A percentile compares a stretch with the other conserved stretches of the same genome.
These are phyloP conservation scores for Drosophila recens DNA, from an alignment of 2,888 invertebrate genomes.

Conservation along the genomic window DNA sequence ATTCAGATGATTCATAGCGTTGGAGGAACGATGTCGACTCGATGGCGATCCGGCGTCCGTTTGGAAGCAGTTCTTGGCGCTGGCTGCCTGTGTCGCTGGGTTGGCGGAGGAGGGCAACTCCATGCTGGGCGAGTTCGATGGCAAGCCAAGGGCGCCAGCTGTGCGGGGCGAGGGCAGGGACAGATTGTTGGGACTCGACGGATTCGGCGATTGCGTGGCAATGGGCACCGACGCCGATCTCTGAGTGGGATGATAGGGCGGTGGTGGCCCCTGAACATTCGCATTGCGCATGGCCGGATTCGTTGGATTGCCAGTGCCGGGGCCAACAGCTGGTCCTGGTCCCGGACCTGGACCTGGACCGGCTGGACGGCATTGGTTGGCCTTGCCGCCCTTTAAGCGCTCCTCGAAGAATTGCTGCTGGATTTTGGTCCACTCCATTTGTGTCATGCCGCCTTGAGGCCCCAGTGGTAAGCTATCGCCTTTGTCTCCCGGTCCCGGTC, in stretches of 20 bases:
- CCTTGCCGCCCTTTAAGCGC: slow-evolving; percentile 86
- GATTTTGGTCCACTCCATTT: slow-evolving; percentile 96
- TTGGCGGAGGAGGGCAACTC: slow-evolving; percentile 86
- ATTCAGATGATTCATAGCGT: slow-evolving; percentile 86
- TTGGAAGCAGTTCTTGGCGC: slow-evolving; percentile 67
- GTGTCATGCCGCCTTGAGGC: slow-evolving; percentile 86
- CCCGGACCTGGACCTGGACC: slow-evolving; percentile 32
- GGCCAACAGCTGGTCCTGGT: slow-evolving; percentile 2
- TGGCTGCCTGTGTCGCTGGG: slow-evolving; percentile 60
- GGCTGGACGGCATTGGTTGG: slow-evolving; percentile 26
- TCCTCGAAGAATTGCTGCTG: slow-evolving; percentile 94
- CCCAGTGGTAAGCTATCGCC: slow-evolving; percentile 47
- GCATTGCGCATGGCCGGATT: slow-evolving; percentile 46
- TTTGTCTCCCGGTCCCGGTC: slow-evolving; percentile 48
- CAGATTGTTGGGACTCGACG: slow-evolving; percentile 90
- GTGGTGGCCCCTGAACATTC: slow-evolving; percentile 90
- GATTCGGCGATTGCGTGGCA: slow-evolving; percentile 90
- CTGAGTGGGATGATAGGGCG: slow-evolving; percentile 91
- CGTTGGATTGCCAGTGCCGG: slow-evolving; percentile 23
- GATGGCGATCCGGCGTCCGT: slow-evolving; percentile 67
- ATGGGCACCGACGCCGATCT: slow-evolving; percentile 91
- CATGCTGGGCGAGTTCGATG: slow-evolving; percentile 89
- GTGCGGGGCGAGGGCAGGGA: slow-evolving; percentile 90
- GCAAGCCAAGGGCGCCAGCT: slow-evolving; percentile 85
- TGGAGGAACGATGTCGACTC: slow-evolving; percentile 58